A percentile compares a stretch with the other conserved stretches of the same genome.
phyloP scores from a whole-genome alignment of 2,797 vertebrate species.

The Toxotes lorentzi region DNA sequence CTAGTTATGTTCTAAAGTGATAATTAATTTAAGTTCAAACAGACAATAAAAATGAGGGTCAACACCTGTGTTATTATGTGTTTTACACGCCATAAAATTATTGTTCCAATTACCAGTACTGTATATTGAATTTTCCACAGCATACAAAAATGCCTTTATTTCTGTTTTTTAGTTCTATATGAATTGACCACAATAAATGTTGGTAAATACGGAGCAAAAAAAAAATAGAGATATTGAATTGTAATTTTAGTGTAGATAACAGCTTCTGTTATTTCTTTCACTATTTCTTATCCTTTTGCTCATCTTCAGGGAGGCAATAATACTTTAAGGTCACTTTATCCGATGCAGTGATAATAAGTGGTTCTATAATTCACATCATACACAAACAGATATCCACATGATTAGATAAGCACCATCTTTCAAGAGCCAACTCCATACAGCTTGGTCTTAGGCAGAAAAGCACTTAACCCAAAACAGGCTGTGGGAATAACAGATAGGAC shows the following conservation, averaged over 20 bases:
- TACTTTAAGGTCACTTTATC: slow-evolving; percentile 30
- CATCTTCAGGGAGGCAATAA: slow-evolving; percentile 17
- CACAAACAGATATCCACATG: slow-evolving; percentile 35
- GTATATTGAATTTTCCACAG: neutral
- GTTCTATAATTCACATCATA: slow-evolving; percentile 39
- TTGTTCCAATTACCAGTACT: neutral
- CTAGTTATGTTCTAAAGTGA: neutral
- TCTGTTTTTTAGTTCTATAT: neutral
- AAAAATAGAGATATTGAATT: slow-evolving; percentile 33
- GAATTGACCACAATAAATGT: slow-evolving; percentile 13
- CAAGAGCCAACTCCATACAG: slow-evolving; percentile 42
- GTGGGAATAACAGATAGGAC: slow-evolving; percentile 48
- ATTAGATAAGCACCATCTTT: slow-evolving; percentile 20
- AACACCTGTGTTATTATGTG: no score
- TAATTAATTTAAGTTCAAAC: neutral
- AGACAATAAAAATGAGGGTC: no score
- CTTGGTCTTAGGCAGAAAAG: slow-evolving; percentile 57
- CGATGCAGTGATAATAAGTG: slow-evolving; percentile 31
- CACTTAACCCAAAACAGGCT: slow-evolving; percentile 62
- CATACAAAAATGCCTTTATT: neutral
- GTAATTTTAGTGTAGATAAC: slow-evolving; percentile 10
- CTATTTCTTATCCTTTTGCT: slow-evolving; percentile 3
- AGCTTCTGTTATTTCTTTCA: slow-evolving; percentile 12
- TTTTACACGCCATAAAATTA: no score
- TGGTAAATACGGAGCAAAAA: slow-evolving; percentile 17